A percentile compares a stretch with the other conserved stretches of the same genome.
Conservation (phyloP, 1,140 invertebrate species). For the Ips nitidus region DNA sequence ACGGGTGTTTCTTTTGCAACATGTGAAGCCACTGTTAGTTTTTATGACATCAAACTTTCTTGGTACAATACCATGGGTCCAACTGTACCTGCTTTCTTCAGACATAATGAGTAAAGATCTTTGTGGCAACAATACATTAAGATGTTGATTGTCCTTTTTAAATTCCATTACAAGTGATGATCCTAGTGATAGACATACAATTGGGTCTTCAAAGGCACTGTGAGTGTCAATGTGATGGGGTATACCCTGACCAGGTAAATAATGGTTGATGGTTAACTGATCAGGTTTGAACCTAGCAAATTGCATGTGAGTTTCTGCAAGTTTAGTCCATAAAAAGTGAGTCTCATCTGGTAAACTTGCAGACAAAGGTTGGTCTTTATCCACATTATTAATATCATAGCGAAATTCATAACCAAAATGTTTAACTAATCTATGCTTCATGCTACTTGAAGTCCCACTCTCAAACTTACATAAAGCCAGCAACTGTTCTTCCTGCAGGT, state of each 20-base stretch:
- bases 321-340: conserved; percentile 64
- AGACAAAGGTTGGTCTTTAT: conserved; percentile 67
- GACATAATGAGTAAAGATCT: conserved; percentile 84
- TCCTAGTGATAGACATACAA: conserved; percentile 85
- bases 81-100: conserved; percentile 74
- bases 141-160: conserved; percentile 61
- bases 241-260: conserved; percentile 91
- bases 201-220: conserved; percentile 86
- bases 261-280: conserved; percentile 92
- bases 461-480: conserved; percentile 65
- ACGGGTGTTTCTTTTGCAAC: conserved; percentile 62
- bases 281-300: conserved; percentile 64
- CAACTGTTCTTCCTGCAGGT: conserved; percentile 70
- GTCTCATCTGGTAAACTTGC: conserved; percentile 72
- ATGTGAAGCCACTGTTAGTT: conserved; percentile 54
- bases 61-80: conserved; percentile 85
- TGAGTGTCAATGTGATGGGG: conserved; percentile 95
- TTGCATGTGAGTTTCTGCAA: conserved; percentile 57
- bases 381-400: conserved; percentile 87
- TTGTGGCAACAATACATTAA: conserved; percentile 68
- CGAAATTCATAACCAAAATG: conserved; percentile 94
- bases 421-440: conserved; percentile 87
- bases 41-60: conserved; percentile 77
- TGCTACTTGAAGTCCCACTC: conserved; percentile 43
- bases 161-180: conserved; percentile 91